Conservation (phyloP, 2,888 invertebrate species). For the Diaprepes abbreviatus region DNA sequence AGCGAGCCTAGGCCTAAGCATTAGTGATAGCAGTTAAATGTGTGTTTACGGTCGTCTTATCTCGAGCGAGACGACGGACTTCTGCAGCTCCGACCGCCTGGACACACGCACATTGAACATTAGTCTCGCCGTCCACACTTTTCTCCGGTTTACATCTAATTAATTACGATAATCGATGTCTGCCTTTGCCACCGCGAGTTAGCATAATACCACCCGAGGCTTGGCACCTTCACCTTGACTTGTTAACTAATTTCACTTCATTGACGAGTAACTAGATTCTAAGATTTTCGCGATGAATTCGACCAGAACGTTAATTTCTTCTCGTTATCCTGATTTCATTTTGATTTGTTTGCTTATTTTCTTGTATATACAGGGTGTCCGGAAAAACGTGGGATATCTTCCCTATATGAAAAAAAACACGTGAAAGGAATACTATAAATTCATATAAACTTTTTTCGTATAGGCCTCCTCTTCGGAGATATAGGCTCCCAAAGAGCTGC, state of each 20-base stretch:
- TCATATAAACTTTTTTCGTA: too few species aligned
- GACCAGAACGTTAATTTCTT: not conserved
- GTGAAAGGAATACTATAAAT: too few species aligned
- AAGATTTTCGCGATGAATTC: not conserved
- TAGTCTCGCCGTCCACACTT: slow-evolving; percentile 40
- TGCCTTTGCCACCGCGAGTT: slow-evolving; percentile 30
- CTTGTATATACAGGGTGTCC: too few species aligned
- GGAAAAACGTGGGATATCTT: too few species aligned
- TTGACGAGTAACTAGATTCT: not conserved
- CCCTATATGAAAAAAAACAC: too few species aligned
- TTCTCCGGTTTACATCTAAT: slow-evolving; percentile 41
- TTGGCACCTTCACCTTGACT: slow-evolving; percentile 32
- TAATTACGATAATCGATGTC: slow-evolving; percentile 37
- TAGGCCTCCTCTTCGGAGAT: too few species aligned
- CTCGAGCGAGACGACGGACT: slow-evolving; percentile 33
- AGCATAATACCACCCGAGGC: slow-evolving; percentile 36
- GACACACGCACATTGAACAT: slow-evolving; percentile 44
- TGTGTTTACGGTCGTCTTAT: slow-evolving; percentile 57
- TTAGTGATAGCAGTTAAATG: slow-evolving; percentile 58
- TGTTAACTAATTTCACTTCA: slow-evolving; percentile 15
- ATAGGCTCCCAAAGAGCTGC: too few species aligned
- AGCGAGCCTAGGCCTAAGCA: slow-evolving; percentile 53
- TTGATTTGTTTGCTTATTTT: too few species aligned
- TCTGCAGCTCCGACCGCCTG: not conserved
- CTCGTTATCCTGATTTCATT: too few species aligned